Percentiles rank a stretch among this genome's conserved stretches.
Conservation (phyloP, 2,888 invertebrate species). For the Bhutanitis thaidina region DNA sequence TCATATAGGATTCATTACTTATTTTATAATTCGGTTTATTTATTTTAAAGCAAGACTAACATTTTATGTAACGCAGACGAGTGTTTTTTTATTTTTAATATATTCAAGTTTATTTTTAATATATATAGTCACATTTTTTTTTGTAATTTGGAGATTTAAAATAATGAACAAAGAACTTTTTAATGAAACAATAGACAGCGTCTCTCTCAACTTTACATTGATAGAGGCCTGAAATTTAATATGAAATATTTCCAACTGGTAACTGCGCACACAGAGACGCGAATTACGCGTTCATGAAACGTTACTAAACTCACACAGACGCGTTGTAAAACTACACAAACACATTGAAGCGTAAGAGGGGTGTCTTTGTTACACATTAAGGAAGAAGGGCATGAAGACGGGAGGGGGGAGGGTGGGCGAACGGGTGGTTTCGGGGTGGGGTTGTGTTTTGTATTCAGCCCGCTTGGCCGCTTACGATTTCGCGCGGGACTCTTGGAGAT, state of each 20-base stretch:
- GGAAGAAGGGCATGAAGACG: slow-evolving; percentile 74
- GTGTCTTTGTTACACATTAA: slow-evolving; percentile 79
- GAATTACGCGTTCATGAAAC: slow-evolving; percentile 25
- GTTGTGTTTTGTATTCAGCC: slow-evolving; percentile 72
- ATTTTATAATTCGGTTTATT: too few relatives aligned
- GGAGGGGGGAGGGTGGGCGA: slow-evolving; percentile 35
- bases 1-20: too few relatives aligned
- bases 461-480: slow-evolving; percentile 73
- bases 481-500: slow-evolving; percentile 74
- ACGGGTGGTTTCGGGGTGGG: slow-evolving; percentile 33
- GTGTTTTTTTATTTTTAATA: too few relatives aligned
- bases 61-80: too few relatives aligned
- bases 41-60: too few relatives aligned
- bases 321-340: slow-evolving; percentile 48
- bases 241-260: slow-evolving; percentile 70
- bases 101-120: too few relatives aligned
- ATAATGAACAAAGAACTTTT: not conserved
- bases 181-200: not conserved
- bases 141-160: not conserved
- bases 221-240: slow-evolving; percentile 74
- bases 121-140: too few relatives aligned
- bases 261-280: slow-evolving; percentile 29
- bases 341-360: slow-evolving; percentile 71
- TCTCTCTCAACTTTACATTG: not conserved
- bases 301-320: slow-evolving; percentile 60